Conservation (phyloP, 2,888 invertebrate genomes). For the Halictus ligatus region DNA sequence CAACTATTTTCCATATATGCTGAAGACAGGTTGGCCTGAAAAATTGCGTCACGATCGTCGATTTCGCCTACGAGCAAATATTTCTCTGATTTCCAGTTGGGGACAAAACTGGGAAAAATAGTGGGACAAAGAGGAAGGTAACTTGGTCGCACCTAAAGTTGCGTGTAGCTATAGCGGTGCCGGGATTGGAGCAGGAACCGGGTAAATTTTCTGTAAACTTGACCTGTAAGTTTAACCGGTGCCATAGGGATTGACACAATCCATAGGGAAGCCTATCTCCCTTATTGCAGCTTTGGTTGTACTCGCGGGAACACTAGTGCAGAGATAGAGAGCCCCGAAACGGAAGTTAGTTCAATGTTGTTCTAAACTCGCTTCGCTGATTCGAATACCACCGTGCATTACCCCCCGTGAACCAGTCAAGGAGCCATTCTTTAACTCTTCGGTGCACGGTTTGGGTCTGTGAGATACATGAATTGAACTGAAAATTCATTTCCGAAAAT, state of each 20-base stretch:
- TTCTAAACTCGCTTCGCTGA: conserved; percentile 11
- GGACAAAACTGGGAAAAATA: not conserved
- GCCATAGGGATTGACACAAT: conserved; percentile 18
- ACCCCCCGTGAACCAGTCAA: not conserved
- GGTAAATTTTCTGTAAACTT: conserved; percentile 19
- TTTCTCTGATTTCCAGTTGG: not conserved
- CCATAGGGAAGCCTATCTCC: conserved; percentile 17
- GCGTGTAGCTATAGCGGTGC: not conserved
- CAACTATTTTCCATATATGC: too few species aligned
- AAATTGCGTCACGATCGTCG: too few species aligned
- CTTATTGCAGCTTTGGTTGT: conserved; percentile 20
- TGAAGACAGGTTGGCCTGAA: too few species aligned
- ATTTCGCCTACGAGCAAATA: not conserved
- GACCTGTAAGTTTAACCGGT: conserved; percentile 11
- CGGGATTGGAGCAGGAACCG: not conserved
- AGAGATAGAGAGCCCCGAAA: conserved; percentile 11
- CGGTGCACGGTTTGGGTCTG: not conserved
- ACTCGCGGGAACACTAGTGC: conserved; percentile 13
- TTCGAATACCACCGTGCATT: conserved; percentile 14
- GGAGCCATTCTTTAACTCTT: not conserved
- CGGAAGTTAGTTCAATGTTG: conserved; percentile 11
- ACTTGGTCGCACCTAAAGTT: not conserved
- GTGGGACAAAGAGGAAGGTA: not conserved
- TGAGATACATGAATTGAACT: not conserved
- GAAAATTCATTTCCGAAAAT: too few species aligned